A percentile compares a stretch with the other conserved stretches of the same genome.
phyloP scores from a whole-genome alignment of 2,797 vertebrate species.

The Phataginus tetradactyla region DNA sequence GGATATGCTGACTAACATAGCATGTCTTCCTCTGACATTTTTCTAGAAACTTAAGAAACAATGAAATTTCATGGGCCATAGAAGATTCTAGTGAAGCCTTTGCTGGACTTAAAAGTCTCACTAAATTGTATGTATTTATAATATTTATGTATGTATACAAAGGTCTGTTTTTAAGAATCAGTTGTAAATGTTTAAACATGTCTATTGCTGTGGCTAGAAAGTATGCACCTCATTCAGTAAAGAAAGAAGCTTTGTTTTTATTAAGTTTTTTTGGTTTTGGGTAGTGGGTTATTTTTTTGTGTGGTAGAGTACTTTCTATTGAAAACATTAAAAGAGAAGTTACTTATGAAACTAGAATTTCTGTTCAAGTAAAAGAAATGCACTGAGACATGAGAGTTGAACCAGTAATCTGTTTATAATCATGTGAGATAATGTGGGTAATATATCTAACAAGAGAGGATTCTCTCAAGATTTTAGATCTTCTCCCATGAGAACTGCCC shows the following conservation, averaged over 20 bases:
- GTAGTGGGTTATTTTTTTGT: too few species aligned
- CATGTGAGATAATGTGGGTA: background rate
- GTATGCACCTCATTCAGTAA: background rate
- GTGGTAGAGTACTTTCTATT: background rate
- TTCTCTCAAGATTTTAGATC: conserved; percentile 54
- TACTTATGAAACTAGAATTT: conserved; percentile 40
- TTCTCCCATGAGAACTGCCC: conserved; percentile 13
- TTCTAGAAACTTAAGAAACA: conserved; percentile 95
- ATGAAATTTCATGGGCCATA: conserved; percentile 98
- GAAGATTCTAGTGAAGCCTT: conserved; percentile 96
- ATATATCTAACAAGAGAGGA: background rate
- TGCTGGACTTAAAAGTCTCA: conserved; percentile 93
- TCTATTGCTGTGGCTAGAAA: background rate
- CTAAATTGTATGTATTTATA: conserved; percentile 91
- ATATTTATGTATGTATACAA: background rate
- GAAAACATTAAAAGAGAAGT: conserved; percentile 4
- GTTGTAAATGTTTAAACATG: conserved; percentile 34
- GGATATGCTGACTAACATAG: background rate
- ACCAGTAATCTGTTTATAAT: background rate
- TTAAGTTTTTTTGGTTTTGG: background rate
- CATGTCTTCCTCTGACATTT: conserved; percentile 40
- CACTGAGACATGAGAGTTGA: background rate
- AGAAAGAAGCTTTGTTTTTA: conserved; percentile 37
- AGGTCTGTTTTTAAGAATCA: background rate
- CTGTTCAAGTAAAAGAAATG: conserved; percentile 23